These are phyloP conservation scores for Kuschelorhynchus macadamiae DNA, from an alignment of 2,888 invertebrate genomes.

Conservation along the genomic window DNA sequence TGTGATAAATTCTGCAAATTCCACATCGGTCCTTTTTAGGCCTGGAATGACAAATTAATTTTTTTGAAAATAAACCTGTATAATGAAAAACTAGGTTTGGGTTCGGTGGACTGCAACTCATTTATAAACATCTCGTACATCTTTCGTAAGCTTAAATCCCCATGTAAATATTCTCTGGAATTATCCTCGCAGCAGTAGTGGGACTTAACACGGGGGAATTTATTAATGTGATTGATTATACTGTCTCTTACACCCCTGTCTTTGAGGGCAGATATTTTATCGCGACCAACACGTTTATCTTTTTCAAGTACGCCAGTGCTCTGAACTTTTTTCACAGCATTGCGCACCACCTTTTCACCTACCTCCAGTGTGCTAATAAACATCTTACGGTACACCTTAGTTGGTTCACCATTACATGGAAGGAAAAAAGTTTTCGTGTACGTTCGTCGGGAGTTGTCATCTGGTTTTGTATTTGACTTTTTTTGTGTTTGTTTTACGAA, in stretches of 20 bases:
- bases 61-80: constrained; percentile 20
- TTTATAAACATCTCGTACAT: constrained; percentile 17
- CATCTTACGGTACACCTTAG: constrained; percentile 1
- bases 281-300: constrained; percentile 4
- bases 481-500: constrained; percentile 1
- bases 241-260: background rate
- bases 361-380: background rate
- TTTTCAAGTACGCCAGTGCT: constrained; percentile 1
- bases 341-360: background rate
- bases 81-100: too few relatives aligned
- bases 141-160: constrained; percentile 20
- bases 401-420: background rate
- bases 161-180: constrained; percentile 28
- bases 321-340: background rate
- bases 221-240: background rate
- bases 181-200: constrained; percentile 30
- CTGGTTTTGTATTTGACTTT: constrained; percentile 5
- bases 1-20: constrained; percentile 14
- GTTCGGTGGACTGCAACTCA: background rate
- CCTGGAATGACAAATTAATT: constrained; percentile 20
- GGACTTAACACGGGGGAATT: constrained; percentile 27
- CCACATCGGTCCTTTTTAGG: constrained; percentile 37
- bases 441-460: background rate
- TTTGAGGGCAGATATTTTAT: background rate
- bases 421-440: constrained; percentile 2